phyloP scores from a whole-genome alignment of 2,888 invertebrate genomes.

The Aphidius colemani region DNA sequence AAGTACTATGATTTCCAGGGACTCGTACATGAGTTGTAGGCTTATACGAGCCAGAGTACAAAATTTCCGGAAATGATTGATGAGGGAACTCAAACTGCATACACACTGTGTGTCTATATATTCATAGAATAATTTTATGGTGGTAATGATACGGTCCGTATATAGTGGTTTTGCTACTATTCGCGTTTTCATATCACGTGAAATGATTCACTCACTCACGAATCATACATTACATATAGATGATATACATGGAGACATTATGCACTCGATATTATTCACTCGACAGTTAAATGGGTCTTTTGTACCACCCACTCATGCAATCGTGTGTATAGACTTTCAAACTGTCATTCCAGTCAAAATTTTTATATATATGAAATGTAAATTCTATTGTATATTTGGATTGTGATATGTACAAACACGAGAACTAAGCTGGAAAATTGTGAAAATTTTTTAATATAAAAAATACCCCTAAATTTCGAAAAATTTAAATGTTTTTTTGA shows the following conservation, averaged over 20 bases:
- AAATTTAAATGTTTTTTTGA: no score
- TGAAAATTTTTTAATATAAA: no score
- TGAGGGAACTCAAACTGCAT: slow-evolving; percentile 35
- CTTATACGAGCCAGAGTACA: slow-evolving; percentile 9
- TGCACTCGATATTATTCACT: no score
- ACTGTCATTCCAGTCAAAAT: no score
- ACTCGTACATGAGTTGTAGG: background rate
- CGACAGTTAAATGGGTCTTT: no score
- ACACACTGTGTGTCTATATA: slow-evolving; percentile 26
- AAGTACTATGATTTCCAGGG: background rate
- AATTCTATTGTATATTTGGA: no score
- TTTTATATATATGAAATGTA: no score
- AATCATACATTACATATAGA: slow-evolving; percentile 2
- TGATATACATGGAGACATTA: slow-evolving; percentile 9
- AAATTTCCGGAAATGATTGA: slow-evolving; percentile 37
- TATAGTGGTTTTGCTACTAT: slow-evolving; percentile 36
- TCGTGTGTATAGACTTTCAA: no score
- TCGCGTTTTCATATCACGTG: slow-evolving; percentile 24
- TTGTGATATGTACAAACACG: no score
- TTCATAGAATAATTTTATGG: slow-evolving; percentile 38
- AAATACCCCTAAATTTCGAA: no score
- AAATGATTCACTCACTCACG: slow-evolving; percentile 3
- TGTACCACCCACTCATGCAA: no score
- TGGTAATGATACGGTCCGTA: slow-evolving; percentile 42
- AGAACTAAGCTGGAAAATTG: no score